Conservation (phyloP, 2,113 vertebrate species). For the Empidonax alnorum region DNA sequence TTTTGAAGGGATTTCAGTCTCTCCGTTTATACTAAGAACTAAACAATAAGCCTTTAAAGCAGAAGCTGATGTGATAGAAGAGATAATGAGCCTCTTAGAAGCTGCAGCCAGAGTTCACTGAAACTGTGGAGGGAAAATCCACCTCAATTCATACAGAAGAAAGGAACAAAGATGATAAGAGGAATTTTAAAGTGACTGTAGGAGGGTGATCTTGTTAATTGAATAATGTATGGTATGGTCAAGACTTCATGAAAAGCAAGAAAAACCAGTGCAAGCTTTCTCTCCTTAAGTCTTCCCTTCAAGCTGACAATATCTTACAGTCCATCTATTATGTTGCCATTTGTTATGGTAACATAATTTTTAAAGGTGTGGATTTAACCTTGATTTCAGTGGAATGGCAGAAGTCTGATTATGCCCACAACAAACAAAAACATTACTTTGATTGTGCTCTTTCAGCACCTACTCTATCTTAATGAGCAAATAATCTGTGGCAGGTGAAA, state of each 20-base stretch:
- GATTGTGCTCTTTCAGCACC: neutral
- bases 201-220: constrained; percentile 46
- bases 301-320: neutral
- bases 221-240: neutral
- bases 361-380: neutral
- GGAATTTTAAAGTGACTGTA: constrained; percentile 36
- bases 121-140: constrained; percentile 36
- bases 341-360: neutral
- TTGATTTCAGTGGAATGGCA: neutral
- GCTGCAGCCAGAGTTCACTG: constrained; percentile 34
- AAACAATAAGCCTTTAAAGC: constrained; percentile 62
- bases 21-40: constrained; percentile 34
- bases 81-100: constrained; percentile 68
- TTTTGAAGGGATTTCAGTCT: constrained; percentile 52
- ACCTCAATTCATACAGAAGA: constrained; percentile 44
- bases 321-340: neutral
- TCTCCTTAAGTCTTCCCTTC: neutral
- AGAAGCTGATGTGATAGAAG: constrained; percentile 38
- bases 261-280: neutral
- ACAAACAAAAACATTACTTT: neutral
- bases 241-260: neutral
- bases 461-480: neutral
- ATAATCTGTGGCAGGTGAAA: neutral
- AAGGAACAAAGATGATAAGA: constrained; percentile 49
- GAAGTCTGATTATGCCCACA: neutral